phyloP scores from a whole-genome alignment of 2,888 invertebrate species.

The Drosophila niveifrons region DNA sequence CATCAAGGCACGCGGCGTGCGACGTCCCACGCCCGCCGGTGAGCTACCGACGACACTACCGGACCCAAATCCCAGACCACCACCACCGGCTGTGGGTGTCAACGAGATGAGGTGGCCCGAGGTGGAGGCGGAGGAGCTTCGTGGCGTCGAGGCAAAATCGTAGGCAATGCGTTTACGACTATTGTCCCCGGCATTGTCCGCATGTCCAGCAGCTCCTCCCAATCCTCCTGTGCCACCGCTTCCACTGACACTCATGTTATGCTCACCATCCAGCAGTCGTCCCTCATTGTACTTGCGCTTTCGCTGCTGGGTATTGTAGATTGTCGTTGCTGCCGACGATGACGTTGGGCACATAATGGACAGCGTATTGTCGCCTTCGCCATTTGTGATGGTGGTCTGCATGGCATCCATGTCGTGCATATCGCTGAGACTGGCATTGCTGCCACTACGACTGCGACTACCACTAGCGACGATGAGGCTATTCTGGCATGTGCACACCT shows the following conservation, averaged over 20 bases:
- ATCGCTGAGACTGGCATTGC: constrained; percentile 79
- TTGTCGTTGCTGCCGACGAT: constrained; percentile 11
- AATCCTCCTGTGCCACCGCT: constrained; percentile 48
- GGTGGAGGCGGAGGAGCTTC: constrained; percentile 57
- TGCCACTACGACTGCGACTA: constrained; percentile 81
- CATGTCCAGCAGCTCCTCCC: constrained; percentile 6
- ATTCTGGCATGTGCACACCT: constrained; percentile 85
- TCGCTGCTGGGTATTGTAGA: constrained; percentile 70
- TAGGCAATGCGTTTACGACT: constrained; percentile 85
- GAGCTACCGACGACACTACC: constrained; percentile 24
- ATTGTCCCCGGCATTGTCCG: constrained; percentile 63
- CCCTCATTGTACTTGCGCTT: constrained; percentile 85
- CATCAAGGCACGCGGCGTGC: constrained; percentile 87
- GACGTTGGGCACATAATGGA: constrained; percentile 4
- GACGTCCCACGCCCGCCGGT: constrained; percentile 72
- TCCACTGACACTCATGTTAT: constrained; percentile 53
- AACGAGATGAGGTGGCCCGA: constrained; percentile 51
- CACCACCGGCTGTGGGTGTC: constrained; percentile 46
- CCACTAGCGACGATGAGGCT: constrained; percentile 59
- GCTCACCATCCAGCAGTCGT: constrained; percentile 76
- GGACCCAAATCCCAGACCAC: constrained; percentile 17
- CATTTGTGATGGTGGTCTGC: constrained; percentile 5
- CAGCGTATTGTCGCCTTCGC: constrained; percentile 12
- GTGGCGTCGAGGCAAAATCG: constrained; percentile 83
- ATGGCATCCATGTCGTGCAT: constrained; percentile 75